Evolutionary conservation across 1,140 invertebrate genomes (phyloP).

Genomic region (Drosophila bipectinata): DNA sequence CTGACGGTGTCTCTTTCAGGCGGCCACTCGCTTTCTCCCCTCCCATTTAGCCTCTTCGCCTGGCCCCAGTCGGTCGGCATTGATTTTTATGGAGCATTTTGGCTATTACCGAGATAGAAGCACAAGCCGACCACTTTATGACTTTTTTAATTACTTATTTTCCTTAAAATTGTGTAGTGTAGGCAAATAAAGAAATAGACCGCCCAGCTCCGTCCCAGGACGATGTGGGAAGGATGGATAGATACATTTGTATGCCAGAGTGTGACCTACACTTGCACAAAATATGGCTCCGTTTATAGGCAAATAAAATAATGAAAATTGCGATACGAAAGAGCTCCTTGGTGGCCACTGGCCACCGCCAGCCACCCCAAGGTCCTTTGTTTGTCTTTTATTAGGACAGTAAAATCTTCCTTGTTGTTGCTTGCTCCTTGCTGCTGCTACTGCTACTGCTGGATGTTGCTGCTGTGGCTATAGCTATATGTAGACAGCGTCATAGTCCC

Average conservation of each 20-base stretch:
- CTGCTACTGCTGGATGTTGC: slow-evolving; percentile 14
- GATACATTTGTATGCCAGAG: slow-evolving; percentile 17
- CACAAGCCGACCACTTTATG: slow-evolving; percentile 61
- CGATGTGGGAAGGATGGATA: slow-evolving; percentile 22
- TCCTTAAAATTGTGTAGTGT: slow-evolving; percentile 70
- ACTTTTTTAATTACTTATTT: slow-evolving; percentile 82
- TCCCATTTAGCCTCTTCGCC: neutral
- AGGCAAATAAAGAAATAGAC: slow-evolving; percentile 67
- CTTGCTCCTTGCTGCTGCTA: slow-evolving; percentile 27
- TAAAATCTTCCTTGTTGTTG: slow-evolving; percentile 80
- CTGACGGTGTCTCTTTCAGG: slow-evolving; percentile 7
- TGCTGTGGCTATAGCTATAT: slow-evolving; percentile 13
- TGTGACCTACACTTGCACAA: slow-evolving; percentile 59
- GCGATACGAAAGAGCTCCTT: slow-evolving; percentile 67
- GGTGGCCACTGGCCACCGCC: slow-evolving; percentile 2
- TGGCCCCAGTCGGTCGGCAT: slow-evolving; percentile 74
- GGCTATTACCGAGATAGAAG: slow-evolving; percentile 33
- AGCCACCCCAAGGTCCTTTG: slow-evolving; percentile 64
- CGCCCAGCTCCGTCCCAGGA: neutral
- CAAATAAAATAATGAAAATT: slow-evolving; percentile 84
- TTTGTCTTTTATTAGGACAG: slow-evolving; percentile 81
- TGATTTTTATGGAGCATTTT: slow-evolving; percentile 66
- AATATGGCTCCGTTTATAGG: slow-evolving; percentile 82
- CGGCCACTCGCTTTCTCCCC: slow-evolving; percentile 9
- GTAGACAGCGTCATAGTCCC: slow-evolving; percentile 27